These are phyloP conservation scores for Belgica antarctica DNA, from an alignment of 2,888 invertebrate species.

Conservation along the genomic window DNA sequence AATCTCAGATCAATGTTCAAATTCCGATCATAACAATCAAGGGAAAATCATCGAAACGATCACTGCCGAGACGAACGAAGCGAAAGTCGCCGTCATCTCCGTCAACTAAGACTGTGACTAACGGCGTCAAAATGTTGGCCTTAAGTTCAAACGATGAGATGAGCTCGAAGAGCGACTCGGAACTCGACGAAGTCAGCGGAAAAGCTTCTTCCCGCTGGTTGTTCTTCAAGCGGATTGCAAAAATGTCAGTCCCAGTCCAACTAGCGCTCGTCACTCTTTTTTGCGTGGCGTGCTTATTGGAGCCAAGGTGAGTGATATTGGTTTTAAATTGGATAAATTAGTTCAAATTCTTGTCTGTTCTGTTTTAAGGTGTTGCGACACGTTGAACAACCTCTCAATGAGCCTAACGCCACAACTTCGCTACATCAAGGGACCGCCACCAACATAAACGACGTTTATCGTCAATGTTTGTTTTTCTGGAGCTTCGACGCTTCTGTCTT, in stretches of 20 bases:
- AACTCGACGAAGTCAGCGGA: slow-evolving; percentile 48
- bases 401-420: slow-evolving; percentile 71
- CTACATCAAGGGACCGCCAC: slow-evolving; percentile 73
- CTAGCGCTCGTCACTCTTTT: slow-evolving; percentile 67
- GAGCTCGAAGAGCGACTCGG: slow-evolving; percentile 41
- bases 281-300: slow-evolving; percentile 68
- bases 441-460: slow-evolving; percentile 57
- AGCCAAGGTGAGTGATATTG: slow-evolving; percentile 57
- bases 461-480: not conserved
- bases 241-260: slow-evolving; percentile 70
- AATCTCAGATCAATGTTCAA: slow-evolving; percentile 42
- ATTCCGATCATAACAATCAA: slow-evolving; percentile 43
- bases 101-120: not conserved
- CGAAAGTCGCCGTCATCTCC: slow-evolving; percentile 11
- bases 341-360: not conserved
- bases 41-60: slow-evolving; percentile 30
- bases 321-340: slow-evolving; percentile 3
- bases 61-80: slow-evolving; percentile 33
- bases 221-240: slow-evolving; percentile 67
- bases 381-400: slow-evolving; percentile 68
- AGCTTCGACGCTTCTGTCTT: not conserved
- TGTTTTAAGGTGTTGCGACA: slow-evolving; percentile 62
- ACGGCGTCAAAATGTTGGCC: not conserved
- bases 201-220: slow-evolving; percentile 44
- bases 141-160: not conserved